phyloP scores from a whole-genome alignment of 2,113 vertebrate species.

The Phylloscopus trochiloides region DNA sequence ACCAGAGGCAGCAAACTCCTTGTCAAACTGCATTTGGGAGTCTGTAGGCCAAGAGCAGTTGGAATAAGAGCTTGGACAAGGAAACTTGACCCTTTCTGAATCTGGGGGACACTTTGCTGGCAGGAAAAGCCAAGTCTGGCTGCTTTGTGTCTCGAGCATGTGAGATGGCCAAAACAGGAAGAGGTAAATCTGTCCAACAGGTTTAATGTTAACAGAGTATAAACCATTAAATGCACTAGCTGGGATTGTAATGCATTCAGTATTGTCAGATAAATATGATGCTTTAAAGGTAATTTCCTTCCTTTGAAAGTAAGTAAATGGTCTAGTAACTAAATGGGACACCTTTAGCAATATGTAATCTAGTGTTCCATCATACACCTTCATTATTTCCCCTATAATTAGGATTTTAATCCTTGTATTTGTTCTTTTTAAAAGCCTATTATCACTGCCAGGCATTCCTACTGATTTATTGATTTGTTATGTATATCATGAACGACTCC shows the following conservation, averaged over 20 bases:
- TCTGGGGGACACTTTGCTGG: neutral
- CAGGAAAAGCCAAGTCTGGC: neutral
- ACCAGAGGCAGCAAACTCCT: neutral
- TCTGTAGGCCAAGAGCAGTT: neutral
- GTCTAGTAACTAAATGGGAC: neutral
- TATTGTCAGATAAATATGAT: neutral
- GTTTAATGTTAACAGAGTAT: neutral
- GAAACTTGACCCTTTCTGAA: neutral
- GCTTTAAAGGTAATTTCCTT: neutral
- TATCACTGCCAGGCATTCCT: constrained; percentile 9
- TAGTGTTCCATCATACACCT: neutral
- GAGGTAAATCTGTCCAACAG: neutral
- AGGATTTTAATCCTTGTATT: constrained; percentile 47
- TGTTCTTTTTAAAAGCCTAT: constrained; percentile 32
- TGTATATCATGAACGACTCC: neutral
- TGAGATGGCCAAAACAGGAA: neutral
- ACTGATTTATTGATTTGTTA: constrained; percentile 55
- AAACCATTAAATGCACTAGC: neutral
- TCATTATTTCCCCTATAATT: constrained; percentile 47
- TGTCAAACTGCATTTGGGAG: neutral
- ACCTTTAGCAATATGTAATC: constrained; percentile 8
- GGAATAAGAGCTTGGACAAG: neutral
- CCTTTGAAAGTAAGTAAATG: neutral
- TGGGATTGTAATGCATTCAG: neutral
- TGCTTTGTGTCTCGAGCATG: neutral